Base-by-base conservation (phyloP, 37 sponge, comb jelly and placozoan genomes). In the Haliclona indistincta region DNA sequence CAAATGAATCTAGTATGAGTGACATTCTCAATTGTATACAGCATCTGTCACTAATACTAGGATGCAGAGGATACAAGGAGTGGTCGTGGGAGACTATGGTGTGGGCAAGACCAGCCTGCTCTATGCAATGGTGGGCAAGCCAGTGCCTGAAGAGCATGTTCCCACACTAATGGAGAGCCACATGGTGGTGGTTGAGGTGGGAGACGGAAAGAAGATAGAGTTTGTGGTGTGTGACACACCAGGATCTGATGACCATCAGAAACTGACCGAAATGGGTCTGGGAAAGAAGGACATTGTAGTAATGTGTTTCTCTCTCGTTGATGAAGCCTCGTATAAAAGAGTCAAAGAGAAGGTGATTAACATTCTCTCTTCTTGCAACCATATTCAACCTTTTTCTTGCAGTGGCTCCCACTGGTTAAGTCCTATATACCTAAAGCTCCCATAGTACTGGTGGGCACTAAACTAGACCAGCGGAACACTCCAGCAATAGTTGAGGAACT, bases 241-340 rank as follows among this genome's bases (percentile, higher is more conserved):
- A 25, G 60, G 60, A n/a, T 58, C 60, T n/a, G 60, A 58, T 6
- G 60, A 58, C 25, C n/a, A 58, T n/a, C 23, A 6, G 26, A 8
- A 58, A 58, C 25, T 58, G 7, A 58, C 60, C 6, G 26, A 58
- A n/a, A 8, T 58, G 13, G 25, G 60, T 25, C 60, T 58, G 6
- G 26, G 25, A 25, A n/a, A 26, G 39, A 37, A 66, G 26, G 83
- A 81, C 33, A 64, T 81, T 8, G 73, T 81, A n/a, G 41, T 81
- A 0, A 51, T 81, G 3, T 81, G 83, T 60, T 81, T 81, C 75
- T 73, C 74, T n/a, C 64, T 81, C n/a, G 74, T 81, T 3, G 63
- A 52, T 40, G 65, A 64, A 55, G 52, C 54, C 34, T 81, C 83
- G 43, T 81, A 53, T 54, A 74, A 70, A 19, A 81, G 63, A 60